Base-by-base conservation (phyloP, 1,140 invertebrate genomes). In the Drosophila truncata region DNA sequence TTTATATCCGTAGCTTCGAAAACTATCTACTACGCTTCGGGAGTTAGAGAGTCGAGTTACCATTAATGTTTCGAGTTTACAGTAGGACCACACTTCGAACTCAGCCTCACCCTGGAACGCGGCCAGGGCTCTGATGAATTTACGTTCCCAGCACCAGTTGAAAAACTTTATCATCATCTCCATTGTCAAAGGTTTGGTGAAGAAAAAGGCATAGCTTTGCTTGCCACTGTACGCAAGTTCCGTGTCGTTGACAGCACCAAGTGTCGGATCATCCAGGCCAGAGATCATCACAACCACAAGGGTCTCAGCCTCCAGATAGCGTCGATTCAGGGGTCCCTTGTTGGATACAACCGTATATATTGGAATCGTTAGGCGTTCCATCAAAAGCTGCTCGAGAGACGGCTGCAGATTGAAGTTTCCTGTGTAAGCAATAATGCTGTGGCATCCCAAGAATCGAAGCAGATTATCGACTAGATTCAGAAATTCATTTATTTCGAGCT, bases 11-110 rank as follows among this genome's bases (percentile, higher is more conserved):
- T 14, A 0, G 4, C 6, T 29, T 37, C 46, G 49, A 39, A 35
- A 20, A 3, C 16, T 1, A 0, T 1, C 1, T 3, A 0, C 0
- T 10, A n/a, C 2, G 14, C 3, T 8, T 8, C 1, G 3, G 6
- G 2, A 9, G 1, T 7, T 1, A 2, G 0, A 0, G 23, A 46
- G 8, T 9, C 3, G 14, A 16, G 2, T 4, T 6, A 46, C 1
- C 8, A 7, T 16, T 16, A 46, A 6, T 7, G 25, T 3, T 25
- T 25, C 13, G 0, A 25, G 13, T 14, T 46, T 25, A 23, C 20
- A 35, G 18, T 16, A 70, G 0, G 16, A 1, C 67, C 63, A 71
- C 0, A 13, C 1, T 4, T 66, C 63, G 8, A 46, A 27, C 14
- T n/a, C 18, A 9, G 13, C 1, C 18, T 8, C 10, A 11, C 41